phyloP scores from a whole-genome alignment of 2,888 invertebrate species.

The Brachylomia viminalis region DNA sequence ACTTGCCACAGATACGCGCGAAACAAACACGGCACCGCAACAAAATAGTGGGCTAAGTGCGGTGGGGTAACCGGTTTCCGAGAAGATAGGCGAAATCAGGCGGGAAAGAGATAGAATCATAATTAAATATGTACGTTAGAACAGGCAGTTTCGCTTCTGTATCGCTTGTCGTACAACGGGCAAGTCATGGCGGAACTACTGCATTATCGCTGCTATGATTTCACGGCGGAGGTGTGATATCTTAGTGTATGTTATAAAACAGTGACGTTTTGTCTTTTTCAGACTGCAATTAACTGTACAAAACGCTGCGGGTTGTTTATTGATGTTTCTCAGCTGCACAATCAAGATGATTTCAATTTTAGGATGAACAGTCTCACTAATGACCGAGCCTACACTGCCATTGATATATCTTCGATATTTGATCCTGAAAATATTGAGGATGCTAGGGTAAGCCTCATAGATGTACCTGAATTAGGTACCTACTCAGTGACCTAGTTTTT shows the following conservation, averaged over 20 bases:
- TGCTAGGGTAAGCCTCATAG: conserved; percentile 63
- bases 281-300: conserved; percentile 70
- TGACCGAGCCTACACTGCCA: conserved; percentile 59
- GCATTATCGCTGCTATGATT: too few species aligned
- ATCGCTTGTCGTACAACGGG: too few species aligned
- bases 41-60: too few species aligned
- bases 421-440: conserved; percentile 54
- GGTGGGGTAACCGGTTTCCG: too few species aligned
- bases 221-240: too few species aligned
- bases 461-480: background rate
- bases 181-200: too few species aligned
- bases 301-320: conserved; percentile 54
- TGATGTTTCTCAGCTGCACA: conserved; percentile 69
- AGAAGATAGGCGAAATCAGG: too few species aligned
- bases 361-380: conserved; percentile 68
- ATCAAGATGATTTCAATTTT: conserved; percentile 68
- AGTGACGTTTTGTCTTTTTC: conserved; percentile 47
- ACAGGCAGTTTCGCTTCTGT: too few species aligned
- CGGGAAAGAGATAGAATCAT: too few species aligned
- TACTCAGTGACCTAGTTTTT: background rate
- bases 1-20: too few species aligned
- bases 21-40: too few species aligned
- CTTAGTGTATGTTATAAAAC: background rate
- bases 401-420: conserved; percentile 73
- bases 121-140: too few species aligned